Evolutionary conservation across 2,113 vertebrate species (phyloP).

Genomic region (Apeltes quadracus): DNA sequence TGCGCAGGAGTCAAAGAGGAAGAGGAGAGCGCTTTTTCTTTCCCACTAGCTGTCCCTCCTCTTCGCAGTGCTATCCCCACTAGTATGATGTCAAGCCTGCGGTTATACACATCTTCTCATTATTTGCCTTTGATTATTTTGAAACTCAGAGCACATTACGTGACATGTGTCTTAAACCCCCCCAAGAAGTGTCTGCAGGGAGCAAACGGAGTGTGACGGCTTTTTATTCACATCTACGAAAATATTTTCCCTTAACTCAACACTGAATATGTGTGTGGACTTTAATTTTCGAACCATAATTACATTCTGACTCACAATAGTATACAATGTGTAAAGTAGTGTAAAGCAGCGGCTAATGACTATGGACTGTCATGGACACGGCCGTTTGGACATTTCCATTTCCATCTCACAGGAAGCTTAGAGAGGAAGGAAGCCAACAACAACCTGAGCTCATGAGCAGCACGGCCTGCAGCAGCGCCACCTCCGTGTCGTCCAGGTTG

Average conservation of each 20-base stretch:
- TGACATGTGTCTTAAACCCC: not conserved
- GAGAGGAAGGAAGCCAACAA: not conserved
- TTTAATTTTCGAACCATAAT: conserved; percentile 32
- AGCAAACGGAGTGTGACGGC: not conserved
- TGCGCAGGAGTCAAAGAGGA: no score
- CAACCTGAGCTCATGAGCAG: conserved; percentile 96
- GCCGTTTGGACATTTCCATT: no score
- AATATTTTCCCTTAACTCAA: conserved; percentile 2
- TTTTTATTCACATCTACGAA: conserved; percentile 3
- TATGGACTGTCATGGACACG: not conserved
- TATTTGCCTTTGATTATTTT: not conserved
- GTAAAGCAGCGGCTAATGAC: conserved; percentile 24
- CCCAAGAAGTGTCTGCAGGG: not conserved
- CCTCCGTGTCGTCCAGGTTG: conserved; percentile 94
- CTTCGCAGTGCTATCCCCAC: no score
- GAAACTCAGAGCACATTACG: not conserved
- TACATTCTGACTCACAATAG: conserved; percentile 27
- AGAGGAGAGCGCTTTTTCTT: no score
- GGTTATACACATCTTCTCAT: not conserved
- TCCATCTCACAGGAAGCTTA: no score
- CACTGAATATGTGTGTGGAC: conserved; percentile 19
- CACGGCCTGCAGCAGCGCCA: conserved; percentile 94
- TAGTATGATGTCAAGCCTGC: no score
- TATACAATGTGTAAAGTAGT: not conserved
- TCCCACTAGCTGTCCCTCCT: no score